Conservation (phyloP, 2,113 vertebrate species). For the Crotalus helleri region DNA sequence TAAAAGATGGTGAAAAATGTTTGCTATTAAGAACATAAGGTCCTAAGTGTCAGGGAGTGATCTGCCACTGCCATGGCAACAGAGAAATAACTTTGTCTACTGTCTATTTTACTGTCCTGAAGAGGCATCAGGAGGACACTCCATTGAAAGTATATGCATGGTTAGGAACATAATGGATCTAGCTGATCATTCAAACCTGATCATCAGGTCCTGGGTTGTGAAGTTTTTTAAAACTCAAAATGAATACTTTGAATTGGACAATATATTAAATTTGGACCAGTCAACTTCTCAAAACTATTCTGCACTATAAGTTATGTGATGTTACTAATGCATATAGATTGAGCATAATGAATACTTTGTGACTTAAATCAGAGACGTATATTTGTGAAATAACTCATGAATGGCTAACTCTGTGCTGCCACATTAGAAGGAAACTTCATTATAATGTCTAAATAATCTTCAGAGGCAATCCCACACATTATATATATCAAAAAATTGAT, state of each 20-base stretch:
- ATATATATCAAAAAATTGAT: not conserved
- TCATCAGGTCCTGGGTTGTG: too few relatives aligned
- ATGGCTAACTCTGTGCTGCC: not conserved
- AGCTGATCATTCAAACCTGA: not conserved
- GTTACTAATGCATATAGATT: too few relatives aligned
- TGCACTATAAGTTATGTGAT: too few relatives aligned
- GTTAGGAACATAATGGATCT: not conserved
- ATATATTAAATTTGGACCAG: too few relatives aligned
- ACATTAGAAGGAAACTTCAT: not conserved
- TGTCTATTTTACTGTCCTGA: not conserved
- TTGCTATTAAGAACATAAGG: not conserved
- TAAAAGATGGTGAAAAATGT: not conserved
- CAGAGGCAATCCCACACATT: not conserved
- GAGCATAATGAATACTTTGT: too few relatives aligned
- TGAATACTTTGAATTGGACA: too few relatives aligned
- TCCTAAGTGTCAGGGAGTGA: not conserved
- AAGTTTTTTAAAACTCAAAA: too few relatives aligned
- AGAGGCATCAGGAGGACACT: not conserved
- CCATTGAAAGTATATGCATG: not conserved
- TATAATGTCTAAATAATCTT: not conserved
- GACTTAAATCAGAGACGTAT: too few relatives aligned
- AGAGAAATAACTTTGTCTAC: not conserved
- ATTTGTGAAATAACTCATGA: not conserved
- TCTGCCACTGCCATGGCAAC: not conserved
- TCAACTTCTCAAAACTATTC: too few relatives aligned